Conservation (phyloP, 2,113 vertebrate species). For the Dryoscopus gambensis region DNA sequence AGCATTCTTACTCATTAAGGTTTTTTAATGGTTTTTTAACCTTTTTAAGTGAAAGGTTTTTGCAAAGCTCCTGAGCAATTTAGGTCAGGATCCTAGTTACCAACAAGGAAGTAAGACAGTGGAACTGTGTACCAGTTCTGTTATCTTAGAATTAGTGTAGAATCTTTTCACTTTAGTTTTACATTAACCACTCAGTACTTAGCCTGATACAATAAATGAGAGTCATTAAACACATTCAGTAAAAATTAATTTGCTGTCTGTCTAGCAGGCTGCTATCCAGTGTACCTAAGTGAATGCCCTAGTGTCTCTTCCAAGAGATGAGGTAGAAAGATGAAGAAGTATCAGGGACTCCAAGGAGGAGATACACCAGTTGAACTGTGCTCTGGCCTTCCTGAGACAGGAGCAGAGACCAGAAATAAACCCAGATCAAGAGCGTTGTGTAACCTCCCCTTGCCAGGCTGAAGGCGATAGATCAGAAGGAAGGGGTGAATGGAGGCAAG, state of each 20-base stretch:
- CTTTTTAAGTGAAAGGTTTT: not conserved
- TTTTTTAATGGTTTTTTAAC: too few relatives aligned
- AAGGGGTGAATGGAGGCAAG: not conserved
- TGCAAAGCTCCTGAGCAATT: not conserved
- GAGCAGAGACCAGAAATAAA: not conserved
- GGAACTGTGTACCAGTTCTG: not conserved
- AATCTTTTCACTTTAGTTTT: not conserved
- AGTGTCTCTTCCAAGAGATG: not conserved
- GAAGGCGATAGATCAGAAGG: not conserved
- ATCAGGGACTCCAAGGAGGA: not conserved
- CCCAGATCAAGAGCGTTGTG: accelerated
- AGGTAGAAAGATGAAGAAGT: not conserved
- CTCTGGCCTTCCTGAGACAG: not conserved
- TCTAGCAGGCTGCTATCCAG: not conserved
- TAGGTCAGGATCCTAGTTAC: not conserved
- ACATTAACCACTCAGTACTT: not conserved
- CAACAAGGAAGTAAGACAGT: not conserved
- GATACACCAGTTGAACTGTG: not conserved
- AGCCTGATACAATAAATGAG: not conserved
- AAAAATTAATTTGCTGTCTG: not conserved
- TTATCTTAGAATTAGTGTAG: not conserved
- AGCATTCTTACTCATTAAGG: too few relatives aligned
- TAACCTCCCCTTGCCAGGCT: not conserved
- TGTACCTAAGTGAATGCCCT: not conserved
- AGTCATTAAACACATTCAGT: not conserved